These are phyloP conservation scores for Sarcophaga caerulescens DNA, from an alignment of 2,888 invertebrate species.

Conservation along the genomic window DNA sequence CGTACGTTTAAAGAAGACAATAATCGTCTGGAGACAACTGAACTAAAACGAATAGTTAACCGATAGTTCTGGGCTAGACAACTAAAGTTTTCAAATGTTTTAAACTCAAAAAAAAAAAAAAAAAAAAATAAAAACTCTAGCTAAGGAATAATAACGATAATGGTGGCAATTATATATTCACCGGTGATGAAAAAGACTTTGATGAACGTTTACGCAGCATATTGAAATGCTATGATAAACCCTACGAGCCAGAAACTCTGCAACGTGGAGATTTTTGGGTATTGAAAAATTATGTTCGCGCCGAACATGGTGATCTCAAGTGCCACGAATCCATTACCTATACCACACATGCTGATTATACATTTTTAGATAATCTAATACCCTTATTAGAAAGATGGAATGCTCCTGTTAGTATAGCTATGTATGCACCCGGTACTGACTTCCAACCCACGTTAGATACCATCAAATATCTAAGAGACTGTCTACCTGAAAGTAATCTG, in stretches of 20 bases:
- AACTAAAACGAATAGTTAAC: too few relatives aligned
- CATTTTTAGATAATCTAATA: constrained; percentile 93
- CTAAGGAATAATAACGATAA: constrained; percentile 74
- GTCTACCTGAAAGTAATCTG: constrained; percentile 85
- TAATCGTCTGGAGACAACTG: too few relatives aligned
- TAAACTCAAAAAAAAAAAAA: too few relatives aligned
- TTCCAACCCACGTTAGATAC: constrained; percentile 89
- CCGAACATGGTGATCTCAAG: constrained; percentile 85
- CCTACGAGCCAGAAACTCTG: constrained; percentile 83
- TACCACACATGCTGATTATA: constrained; percentile 95
- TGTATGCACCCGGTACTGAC: constrained; percentile 93
- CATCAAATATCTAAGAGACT: constrained; percentile 90
- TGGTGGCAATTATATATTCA: constrained; percentile 74
- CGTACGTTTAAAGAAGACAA: too few relatives aligned
- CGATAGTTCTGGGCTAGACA: too few relatives aligned
- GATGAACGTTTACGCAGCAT: constrained; percentile 79
- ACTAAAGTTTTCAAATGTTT: too few relatives aligned
- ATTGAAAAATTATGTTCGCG: constrained; percentile 91
- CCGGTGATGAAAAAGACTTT: constrained; percentile 80
- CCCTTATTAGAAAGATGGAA: constrained; percentile 93
- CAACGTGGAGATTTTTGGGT: constrained; percentile 94
- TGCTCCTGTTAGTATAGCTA: constrained; percentile 92
- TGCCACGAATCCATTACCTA: constrained; percentile 95
- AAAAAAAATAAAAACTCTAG: too few relatives aligned
- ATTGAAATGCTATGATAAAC: constrained; percentile 85